Evolutionary conservation across 2,113 vertebrate genomes (phyloP).

Genomic region (Globicephala melas): DNA sequence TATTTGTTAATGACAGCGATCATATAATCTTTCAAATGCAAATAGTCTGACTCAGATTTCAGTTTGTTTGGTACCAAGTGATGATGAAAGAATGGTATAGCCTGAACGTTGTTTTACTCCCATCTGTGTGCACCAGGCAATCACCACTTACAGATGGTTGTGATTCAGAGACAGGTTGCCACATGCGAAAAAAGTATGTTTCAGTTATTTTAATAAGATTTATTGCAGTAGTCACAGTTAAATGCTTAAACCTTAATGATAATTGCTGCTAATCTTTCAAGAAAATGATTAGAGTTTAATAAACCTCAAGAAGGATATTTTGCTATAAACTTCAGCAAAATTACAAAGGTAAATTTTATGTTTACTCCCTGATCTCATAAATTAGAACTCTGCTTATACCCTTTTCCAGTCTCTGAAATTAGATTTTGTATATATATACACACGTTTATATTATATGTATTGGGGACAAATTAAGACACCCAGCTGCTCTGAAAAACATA

Average conservation of each 20-base stretch:
- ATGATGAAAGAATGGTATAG: conserved; percentile 93
- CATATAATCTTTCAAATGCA: conserved; percentile 92
- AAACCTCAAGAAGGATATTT: conserved; percentile 81
- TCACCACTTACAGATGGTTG: conserved; percentile 98
- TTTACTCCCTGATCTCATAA: conserved; percentile 28
- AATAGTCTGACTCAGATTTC: conserved; percentile 91
- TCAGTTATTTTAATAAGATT: conserved; percentile 99
- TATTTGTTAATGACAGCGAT: conserved; percentile 88
- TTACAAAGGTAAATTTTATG: conserved; percentile 75
- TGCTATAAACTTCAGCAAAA: conserved; percentile 76
- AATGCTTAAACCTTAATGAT: conserved; percentile 93
- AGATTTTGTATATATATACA: background rate
- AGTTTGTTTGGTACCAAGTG: conserved; percentile 95
- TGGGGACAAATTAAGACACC: background rate
- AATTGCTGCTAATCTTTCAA: conserved; percentile 94
- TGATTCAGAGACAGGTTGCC: conserved; percentile 96
- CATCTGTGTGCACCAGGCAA: conserved; percentile 95
- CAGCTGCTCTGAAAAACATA: background rate
- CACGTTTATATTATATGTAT: background rate
- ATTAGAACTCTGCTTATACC: background rate
- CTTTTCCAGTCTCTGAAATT: conserved; percentile 29
- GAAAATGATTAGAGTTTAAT: conserved; percentile 88
- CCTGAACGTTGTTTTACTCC: conserved; percentile 91
- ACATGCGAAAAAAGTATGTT: conserved; percentile 92
- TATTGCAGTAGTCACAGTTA: conserved; percentile 94